Evolutionary conservation across 2,888 invertebrate genomes (phyloP).

Genomic region (Hemistola chrysoprasaria): DNA sequence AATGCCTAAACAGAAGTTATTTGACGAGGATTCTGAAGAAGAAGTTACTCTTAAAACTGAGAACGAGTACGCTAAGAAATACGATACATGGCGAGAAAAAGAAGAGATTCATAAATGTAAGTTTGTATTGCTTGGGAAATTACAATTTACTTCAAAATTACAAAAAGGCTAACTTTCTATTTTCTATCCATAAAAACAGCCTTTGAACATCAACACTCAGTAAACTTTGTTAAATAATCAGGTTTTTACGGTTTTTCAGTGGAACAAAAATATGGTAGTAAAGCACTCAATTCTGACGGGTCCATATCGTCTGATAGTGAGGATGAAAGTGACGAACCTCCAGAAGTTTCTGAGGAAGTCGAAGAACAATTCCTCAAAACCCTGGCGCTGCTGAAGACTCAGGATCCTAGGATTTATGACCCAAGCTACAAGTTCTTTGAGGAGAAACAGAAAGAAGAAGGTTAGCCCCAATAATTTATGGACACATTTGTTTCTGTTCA

Average conservation of each 20-base stretch:
- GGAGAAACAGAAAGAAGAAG: constrained; percentile 62
- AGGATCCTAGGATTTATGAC: constrained; percentile 95
- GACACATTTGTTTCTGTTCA: no score
- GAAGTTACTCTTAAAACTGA: constrained; percentile 85
- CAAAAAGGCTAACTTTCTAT: neutral
- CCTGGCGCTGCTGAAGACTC: constrained; percentile 91
- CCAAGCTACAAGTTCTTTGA: constrained; percentile 87
- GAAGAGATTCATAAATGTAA: constrained; percentile 92
- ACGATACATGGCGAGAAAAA: constrained; percentile 91
- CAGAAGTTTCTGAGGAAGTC: constrained; percentile 81
- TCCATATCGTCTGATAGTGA: constrained; percentile 81
- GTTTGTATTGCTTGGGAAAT: constrained; percentile 28
- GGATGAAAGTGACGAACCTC: constrained; percentile 85
- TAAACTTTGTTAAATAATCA: no score
- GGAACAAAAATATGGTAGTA: constrained; percentile 88
- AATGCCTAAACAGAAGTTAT: constrained; percentile 65
- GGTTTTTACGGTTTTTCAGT: constrained; percentile 69
- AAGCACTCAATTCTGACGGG: constrained; percentile 65
- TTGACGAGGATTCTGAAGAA: constrained; percentile 80
- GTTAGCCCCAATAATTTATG: no score
- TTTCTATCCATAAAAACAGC: neutral
- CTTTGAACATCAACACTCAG: no score
- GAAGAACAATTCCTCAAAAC: constrained; percentile 95
- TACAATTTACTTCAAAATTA: no score
- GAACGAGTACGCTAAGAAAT: constrained; percentile 91